Percentiles rank a stretch among this genome's conserved stretches.
Conservation (phyloP, 1,140 invertebrate genomes). For the Bradysia coprophila region DNA sequence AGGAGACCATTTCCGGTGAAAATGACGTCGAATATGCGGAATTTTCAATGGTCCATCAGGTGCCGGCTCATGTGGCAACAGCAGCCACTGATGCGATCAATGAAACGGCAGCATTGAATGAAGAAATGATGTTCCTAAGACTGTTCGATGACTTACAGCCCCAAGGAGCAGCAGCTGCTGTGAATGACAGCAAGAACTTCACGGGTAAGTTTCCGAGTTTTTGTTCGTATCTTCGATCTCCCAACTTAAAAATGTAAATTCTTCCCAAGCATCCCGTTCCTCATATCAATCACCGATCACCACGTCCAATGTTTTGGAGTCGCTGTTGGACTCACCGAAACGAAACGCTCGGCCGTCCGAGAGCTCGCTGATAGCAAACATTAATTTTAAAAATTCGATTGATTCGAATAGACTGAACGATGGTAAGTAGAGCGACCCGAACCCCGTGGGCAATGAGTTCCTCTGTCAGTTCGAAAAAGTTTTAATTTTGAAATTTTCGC, state of each 20-base stretch:
- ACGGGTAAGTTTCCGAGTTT: no score
- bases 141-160: slow-evolving; percentile 7
- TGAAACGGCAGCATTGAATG: slow-evolving; percentile 3
- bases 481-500: background rate
- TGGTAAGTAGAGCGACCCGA: background rate
- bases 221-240: no score
- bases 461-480: background rate
- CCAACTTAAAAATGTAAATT: no score
- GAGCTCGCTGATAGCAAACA: background rate
- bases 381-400: no score
- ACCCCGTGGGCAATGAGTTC: background rate
- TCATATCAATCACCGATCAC: slow-evolving; percentile 7
- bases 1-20: slow-evolving; percentile 32
- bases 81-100: slow-evolving; percentile 6
- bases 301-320: slow-evolving; percentile 8
- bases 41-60: slow-evolving; percentile 27
- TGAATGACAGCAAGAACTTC: background rate
- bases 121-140: slow-evolving; percentile 7
- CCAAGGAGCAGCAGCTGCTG: background rate
- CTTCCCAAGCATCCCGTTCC: no score
- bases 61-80: slow-evolving; percentile 9
- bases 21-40: slow-evolving; percentile 56
- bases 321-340: slow-evolving; percentile 4
- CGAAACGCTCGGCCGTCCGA: background rate
- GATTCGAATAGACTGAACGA: background rate